Evolutionary conservation across 2,113 vertebrate genomes (phyloP).

Genomic region (Nesoenas mayeri): DNA sequence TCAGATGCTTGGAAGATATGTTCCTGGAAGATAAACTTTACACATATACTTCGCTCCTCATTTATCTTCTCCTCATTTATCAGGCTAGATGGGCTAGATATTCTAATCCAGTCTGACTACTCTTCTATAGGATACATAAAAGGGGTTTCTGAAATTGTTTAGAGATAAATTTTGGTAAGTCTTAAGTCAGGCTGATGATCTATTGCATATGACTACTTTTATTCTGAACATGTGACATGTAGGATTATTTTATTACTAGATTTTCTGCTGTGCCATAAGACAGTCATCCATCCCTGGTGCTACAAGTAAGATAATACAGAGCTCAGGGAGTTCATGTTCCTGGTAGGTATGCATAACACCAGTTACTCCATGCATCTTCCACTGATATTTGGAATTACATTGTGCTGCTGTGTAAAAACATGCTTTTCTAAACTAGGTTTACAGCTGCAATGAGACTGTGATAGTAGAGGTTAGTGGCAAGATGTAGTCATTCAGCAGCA

Average conservation of each 20-base stretch:
- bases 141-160: not conserved
- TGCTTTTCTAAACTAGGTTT: constrained; percentile 37
- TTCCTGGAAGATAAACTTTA: not conserved
- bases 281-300: not conserved
- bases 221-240: not conserved
- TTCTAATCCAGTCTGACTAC: not conserved
- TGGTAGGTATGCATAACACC: not conserved
- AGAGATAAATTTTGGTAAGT: not conserved
- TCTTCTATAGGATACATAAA: not conserved
- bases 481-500: constrained; percentile 16
- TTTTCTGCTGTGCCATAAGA: not conserved
- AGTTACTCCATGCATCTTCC: not conserved
- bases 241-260: not conserved
- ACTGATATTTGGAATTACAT: constrained; percentile 29
- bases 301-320: not conserved
- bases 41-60: not conserved
- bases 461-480: not conserved
- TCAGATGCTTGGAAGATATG: not conserved
- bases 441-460: not conserved
- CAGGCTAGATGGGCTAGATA: not conserved
- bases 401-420: not conserved
- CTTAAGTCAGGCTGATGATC: not conserved
- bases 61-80: not conserved
- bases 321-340: not conserved
- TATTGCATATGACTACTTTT: not conserved